Evolutionary conservation across 1,140 invertebrate genomes (phyloP).

Genomic region (Meloidogyne floridensis): DNA sequence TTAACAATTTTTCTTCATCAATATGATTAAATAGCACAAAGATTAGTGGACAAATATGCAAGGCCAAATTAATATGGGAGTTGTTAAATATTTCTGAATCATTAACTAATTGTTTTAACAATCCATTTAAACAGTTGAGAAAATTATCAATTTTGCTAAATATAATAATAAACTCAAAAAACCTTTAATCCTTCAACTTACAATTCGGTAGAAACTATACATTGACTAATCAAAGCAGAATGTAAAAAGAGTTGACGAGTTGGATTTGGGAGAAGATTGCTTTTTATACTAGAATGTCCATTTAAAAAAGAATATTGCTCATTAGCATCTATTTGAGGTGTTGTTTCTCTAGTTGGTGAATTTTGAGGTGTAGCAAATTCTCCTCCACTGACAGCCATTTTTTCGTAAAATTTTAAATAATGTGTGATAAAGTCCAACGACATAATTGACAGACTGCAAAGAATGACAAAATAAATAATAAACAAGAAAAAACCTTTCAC

Average conservation of each 20-base stretch:
- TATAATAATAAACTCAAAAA: slow-evolving; percentile 15
- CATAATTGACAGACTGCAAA: not conserved
- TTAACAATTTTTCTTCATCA: slow-evolving; percentile 37
- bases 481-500: not conserved
- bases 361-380: not conserved
- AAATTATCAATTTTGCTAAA: slow-evolving; percentile 40
- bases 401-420: not conserved
- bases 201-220: not conserved
- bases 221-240: slow-evolving; percentile 9
- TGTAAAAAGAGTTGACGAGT: not conserved
- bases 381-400: not conserved
- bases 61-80: slow-evolving; percentile 7
- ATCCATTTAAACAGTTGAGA: slow-evolving; percentile 28
- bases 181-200: not conserved
- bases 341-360: not conserved
- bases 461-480: not conserved
- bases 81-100: not conserved
- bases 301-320: not conserved
- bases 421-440: not conserved
- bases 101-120: slow-evolving; percentile 13
- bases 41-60: slow-evolving; percentile 20
- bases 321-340: not conserved
- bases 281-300: not conserved
- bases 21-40: slow-evolving; percentile 37
- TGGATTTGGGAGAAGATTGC: not conserved